Percentiles rank a stretch among this genome's conserved stretches.
These are phyloP conservation scores for Podotricha telesiphe DNA, from an alignment of 2,888 invertebrate species.

Conservation along the genomic window DNA sequence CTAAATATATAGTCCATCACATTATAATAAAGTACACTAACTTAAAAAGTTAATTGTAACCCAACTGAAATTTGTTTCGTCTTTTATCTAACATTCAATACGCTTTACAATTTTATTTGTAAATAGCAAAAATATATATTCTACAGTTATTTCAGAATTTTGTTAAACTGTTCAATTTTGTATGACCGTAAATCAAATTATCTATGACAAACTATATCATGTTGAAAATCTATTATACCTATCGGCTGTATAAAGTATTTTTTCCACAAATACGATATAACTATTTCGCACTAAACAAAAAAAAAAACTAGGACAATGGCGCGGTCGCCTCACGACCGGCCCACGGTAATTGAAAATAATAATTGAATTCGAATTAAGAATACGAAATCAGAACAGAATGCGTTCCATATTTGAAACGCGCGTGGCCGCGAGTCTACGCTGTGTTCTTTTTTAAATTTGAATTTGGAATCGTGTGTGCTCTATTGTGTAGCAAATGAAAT, in stretches of 20 bases:
- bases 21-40: not conserved
- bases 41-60: not conserved
- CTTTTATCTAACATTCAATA: not conserved
- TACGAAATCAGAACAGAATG: conserved; percentile 75
- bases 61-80: not conserved
- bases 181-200: not conserved
- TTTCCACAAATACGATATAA: conserved; percentile 39
- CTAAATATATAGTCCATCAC: not conserved
- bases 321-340: conserved; percentile 58
- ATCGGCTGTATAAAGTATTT: conserved; percentile 31
- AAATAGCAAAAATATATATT: not conserved
- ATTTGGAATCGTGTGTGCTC: conserved; percentile 80
- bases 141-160: not conserved
- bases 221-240: conserved; percentile 26
- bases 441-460: conserved; percentile 73
- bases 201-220: conserved; percentile 14
- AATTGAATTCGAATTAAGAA: conserved; percentile 78
- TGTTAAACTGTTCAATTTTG: not conserved
- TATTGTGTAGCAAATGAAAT: conserved; percentile 80
- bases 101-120: not conserved
- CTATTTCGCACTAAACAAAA: conserved; percentile 42
- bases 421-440: conserved; percentile 60
- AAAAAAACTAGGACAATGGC: conserved; percentile 69
- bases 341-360: conserved; percentile 78
- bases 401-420: conserved; percentile 75